Conservation (phyloP, 1,140 invertebrate species). For the Charaxes varanes region DNA sequence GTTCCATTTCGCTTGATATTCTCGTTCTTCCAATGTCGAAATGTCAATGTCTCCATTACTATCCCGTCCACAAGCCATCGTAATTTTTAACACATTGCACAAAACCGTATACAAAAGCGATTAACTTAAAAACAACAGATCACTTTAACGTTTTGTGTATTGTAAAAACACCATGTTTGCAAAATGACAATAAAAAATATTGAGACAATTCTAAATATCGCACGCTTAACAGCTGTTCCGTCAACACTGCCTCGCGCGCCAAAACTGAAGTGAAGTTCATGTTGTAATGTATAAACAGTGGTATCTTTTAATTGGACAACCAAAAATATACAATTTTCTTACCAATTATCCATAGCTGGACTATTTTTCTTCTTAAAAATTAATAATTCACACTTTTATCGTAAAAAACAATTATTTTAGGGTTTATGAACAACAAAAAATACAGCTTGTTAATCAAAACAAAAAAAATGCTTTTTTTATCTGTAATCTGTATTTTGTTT, state of each 20-base stretch:
- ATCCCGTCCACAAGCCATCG: slow-evolving; percentile 56
- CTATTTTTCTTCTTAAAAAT: too few species aligned
- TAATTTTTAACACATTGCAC: slow-evolving; percentile 27
- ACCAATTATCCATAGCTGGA: slow-evolving; percentile 20
- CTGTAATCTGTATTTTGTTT: too few species aligned
- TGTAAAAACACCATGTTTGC: slow-evolving; percentile 41
- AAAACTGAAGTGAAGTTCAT: slow-evolving; percentile 37
- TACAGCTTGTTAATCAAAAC: too few species aligned
- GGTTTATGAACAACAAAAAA: too few species aligned
- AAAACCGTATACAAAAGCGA: slow-evolving; percentile 23
- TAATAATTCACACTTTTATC: too few species aligned
- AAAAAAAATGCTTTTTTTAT: too few species aligned
- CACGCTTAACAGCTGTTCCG: slow-evolving; percentile 59
- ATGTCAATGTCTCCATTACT: slow-evolving; percentile 50
- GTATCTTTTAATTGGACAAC: background rate
- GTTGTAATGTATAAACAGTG: too few species aligned
- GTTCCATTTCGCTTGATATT: slow-evolving; percentile 62
- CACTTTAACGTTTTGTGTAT: slow-evolving; percentile 30
- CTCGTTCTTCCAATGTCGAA: slow-evolving; percentile 41
- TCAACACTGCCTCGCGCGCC: slow-evolving; percentile 67
- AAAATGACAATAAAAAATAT: slow-evolving; percentile 30
- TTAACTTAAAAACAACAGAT: slow-evolving; percentile 22
- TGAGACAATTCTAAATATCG: slow-evolving; percentile 39
- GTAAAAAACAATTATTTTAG: too few species aligned
- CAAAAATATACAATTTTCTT: background rate